phyloP scores from a whole-genome alignment of 2,113 vertebrate species.

The Sinocyclocheilus maitianheensis region DNA sequence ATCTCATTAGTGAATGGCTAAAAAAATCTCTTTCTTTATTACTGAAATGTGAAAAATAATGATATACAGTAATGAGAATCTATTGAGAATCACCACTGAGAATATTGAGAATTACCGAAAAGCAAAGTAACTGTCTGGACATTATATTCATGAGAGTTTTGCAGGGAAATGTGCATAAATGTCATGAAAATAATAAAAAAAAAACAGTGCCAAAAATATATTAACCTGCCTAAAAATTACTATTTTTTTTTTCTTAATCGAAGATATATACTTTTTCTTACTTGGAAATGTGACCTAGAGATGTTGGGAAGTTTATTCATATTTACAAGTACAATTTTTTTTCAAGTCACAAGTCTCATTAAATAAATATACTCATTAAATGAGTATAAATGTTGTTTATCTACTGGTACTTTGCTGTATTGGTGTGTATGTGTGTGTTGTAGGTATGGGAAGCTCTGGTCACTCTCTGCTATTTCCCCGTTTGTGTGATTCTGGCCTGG shows the following conservation, averaged over 20 bases:
- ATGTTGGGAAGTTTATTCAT: background rate
- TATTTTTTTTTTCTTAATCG: background rate
- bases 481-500: conserved; percentile 94
- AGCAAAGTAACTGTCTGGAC: background rate
- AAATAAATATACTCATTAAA: background rate
- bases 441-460: conserved; percentile 92
- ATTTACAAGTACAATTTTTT: background rate
- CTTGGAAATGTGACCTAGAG: background rate
- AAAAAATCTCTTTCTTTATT: background rate
- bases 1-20: background rate
- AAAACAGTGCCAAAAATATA: background rate
- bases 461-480: conserved; percentile 90
- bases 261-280: background rate
- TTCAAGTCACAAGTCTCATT: background rate
- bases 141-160: background rate
- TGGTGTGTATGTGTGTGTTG: conserved; percentile 2
- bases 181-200: background rate
- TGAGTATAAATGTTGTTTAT: conserved; percentile 6
- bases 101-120: background rate
- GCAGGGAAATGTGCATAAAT: background rate
- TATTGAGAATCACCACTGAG: background rate
- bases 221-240: no score
- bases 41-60: background rate
- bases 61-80: background rate
- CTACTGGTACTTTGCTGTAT: background rate